phyloP scores from a whole-genome alignment of 2,888 invertebrate genomes.

The Spatulosminthurus flaviceps region DNA sequence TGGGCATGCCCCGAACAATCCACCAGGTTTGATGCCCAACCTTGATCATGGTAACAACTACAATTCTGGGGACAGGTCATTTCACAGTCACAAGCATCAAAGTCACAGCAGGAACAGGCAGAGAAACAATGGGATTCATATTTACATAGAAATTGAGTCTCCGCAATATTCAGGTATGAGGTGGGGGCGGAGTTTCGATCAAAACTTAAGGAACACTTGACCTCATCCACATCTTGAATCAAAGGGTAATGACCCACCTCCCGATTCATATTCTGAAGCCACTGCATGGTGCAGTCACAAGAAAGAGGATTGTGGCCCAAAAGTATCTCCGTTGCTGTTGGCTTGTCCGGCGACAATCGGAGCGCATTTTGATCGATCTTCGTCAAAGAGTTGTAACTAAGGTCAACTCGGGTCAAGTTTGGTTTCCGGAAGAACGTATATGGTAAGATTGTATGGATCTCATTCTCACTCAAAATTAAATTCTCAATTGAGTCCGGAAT shows the following conservation, averaged over 20 bases:
- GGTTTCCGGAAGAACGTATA: slow-evolving; percentile 88
- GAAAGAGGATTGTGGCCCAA: slow-evolving; percentile 86
- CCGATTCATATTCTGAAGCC: slow-evolving; percentile 77
- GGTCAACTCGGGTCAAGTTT: slow-evolving; percentile 81
- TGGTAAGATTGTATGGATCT: slow-evolving; percentile 83
- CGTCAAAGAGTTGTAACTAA: slow-evolving; percentile 82
- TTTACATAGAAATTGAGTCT: slow-evolving; percentile 84
- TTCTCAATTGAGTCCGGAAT: slow-evolving; percentile 85
- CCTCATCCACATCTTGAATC: slow-evolving; percentile 82
- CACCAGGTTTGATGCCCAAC: slow-evolving; percentile 86
- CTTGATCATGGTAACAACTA: slow-evolving; percentile 87
- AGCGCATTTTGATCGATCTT: slow-evolving; percentile 66
- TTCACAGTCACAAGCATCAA: slow-evolving; percentile 91
- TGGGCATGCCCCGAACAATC: slow-evolving; percentile 73
- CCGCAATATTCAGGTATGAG: slow-evolving; percentile 79
- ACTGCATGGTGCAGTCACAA: slow-evolving; percentile 91
- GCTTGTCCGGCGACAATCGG: slow-evolving; percentile 65
- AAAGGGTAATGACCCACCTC: slow-evolving; percentile 81
- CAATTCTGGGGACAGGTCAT: slow-evolving; percentile 89
- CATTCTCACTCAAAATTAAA: slow-evolving; percentile 81
- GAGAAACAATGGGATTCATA: slow-evolving; percentile 87
- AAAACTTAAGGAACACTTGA: slow-evolving; percentile 82
- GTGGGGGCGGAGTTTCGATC: slow-evolving; percentile 79
- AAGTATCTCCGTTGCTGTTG: slow-evolving; percentile 78
- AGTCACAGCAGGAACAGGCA: slow-evolving; percentile 88